These are phyloP conservation scores for Drosophila leonis DNA, from an alignment of 2,888 invertebrate genomes.

Conservation along the genomic window DNA sequence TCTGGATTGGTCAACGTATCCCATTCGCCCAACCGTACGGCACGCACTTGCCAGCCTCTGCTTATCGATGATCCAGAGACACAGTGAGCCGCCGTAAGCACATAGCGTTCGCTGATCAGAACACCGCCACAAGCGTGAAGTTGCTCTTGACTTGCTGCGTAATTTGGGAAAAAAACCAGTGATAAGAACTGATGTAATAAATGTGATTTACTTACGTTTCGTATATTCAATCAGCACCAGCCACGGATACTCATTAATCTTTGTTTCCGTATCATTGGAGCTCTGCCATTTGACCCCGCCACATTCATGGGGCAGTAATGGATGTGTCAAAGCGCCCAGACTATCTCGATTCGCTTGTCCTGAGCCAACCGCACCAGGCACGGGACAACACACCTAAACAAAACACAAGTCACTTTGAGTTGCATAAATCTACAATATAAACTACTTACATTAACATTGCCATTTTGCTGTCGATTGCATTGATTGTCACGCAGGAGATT, in stretches of 20 bases:
- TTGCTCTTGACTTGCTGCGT: slow-evolving; percentile 53
- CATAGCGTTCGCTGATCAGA: slow-evolving; percentile 63
- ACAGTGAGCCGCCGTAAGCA: slow-evolving; percentile 68
- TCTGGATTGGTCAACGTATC: slow-evolving; percentile 71
- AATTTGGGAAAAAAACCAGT: slow-evolving; percentile 5
- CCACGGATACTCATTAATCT: slow-evolving; percentile 70
- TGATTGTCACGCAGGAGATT: slow-evolving; percentile 56
- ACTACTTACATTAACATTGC: slow-evolving; percentile 43
- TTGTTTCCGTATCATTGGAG: slow-evolving; percentile 44
- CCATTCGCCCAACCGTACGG: slow-evolving; percentile 69
- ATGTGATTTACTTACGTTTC: slow-evolving; percentile 42
- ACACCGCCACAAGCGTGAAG: slow-evolving; percentile 71
- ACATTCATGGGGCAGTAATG: slow-evolving; percentile 56
- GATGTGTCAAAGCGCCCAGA: slow-evolving; percentile 36
- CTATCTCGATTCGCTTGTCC: slow-evolving; percentile 17
- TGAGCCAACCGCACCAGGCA: neutral
- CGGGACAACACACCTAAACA: slow-evolving; percentile 65
- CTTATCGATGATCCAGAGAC: slow-evolving; percentile 21
- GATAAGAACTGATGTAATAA: slow-evolving; percentile 33
- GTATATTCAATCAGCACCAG: slow-evolving; percentile 65
- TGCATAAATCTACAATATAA: neutral
- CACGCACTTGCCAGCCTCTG: slow-evolving; percentile 32
- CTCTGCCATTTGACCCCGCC: slow-evolving; percentile 57
- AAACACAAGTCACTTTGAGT: neutral
- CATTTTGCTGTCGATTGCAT: slow-evolving; percentile 31